phyloP scores from a whole-genome alignment of 1,140 invertebrate species.

The Pseudomyrmex flavicornis region DNA sequence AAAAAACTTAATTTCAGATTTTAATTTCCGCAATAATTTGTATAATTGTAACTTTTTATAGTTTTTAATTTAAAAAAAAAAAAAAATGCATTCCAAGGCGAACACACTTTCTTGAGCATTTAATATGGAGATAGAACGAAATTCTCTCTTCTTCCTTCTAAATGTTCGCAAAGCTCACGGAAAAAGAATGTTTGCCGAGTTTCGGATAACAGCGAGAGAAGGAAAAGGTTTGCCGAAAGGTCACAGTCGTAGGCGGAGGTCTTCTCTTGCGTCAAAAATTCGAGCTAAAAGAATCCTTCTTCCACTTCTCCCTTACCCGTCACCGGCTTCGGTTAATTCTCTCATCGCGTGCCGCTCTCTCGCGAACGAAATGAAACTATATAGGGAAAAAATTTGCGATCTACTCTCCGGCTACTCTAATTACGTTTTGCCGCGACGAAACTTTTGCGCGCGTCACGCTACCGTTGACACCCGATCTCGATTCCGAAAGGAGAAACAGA shows the following conservation, averaged over 20 bases:
- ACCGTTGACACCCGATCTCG: neutral
- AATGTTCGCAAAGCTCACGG: too few relatives aligned
- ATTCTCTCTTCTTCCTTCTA: neutral
- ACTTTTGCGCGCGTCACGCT: constrained; percentile 5
- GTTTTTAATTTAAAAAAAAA: too few relatives aligned
- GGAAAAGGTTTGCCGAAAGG: constrained; percentile 11
- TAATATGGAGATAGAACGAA: neutral
- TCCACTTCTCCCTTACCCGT: too few relatives aligned
- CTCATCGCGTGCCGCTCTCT: constrained; percentile 33
- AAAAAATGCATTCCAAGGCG: neutral
- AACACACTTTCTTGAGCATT: neutral
- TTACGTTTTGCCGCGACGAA: constrained; percentile 15
- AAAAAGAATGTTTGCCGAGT: neutral
- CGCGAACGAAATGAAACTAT: constrained; percentile 2
- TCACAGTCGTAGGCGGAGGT: constrained; percentile 46
- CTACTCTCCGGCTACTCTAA: constrained; percentile 20
- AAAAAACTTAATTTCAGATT: neutral
- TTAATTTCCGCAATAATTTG: neutral
- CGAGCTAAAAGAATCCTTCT: constrained; percentile 1
- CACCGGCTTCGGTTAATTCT: constrained; percentile 2
- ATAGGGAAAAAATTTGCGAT: constrained; percentile 33
- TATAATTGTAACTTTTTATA: neutral
- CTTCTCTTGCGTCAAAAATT: constrained; percentile 11
- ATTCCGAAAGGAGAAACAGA: neutral
- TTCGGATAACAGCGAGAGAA: neutral